Conservation (phyloP, 2,113 vertebrate genomes). For the Philantomba maxwellii region DNA sequence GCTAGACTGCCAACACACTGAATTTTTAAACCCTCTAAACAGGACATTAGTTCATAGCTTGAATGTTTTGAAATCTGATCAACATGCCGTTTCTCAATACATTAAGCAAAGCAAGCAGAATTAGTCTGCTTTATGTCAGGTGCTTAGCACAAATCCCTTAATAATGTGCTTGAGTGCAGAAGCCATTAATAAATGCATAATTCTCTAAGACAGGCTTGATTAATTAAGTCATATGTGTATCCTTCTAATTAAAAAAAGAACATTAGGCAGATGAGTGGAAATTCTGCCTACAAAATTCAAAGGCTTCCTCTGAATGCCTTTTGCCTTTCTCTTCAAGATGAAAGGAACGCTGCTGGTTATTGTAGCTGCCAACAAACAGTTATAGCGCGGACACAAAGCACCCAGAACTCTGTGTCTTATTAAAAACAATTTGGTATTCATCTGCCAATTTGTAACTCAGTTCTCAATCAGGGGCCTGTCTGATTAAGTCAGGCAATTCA, state of each 20-base stretch:
- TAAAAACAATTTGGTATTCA: conserved; percentile 83
- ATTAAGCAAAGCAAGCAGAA: conserved; percentile 86
- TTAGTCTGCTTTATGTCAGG: conserved; percentile 82
- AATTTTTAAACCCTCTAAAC: conserved; percentile 77
- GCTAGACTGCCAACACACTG: conserved; percentile 52
- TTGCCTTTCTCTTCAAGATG: conserved; percentile 79
- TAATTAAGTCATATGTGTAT: conserved; percentile 87
- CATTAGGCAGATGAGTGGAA: conserved; percentile 84
- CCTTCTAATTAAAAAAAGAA: conserved; percentile 85
- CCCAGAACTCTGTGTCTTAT: conserved; percentile 76
- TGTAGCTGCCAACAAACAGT: conserved; percentile 75
- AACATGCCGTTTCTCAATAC: conserved; percentile 80
- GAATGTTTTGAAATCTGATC: conserved; percentile 82
- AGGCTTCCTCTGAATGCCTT: conserved; percentile 71
- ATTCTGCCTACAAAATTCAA: conserved; percentile 78
- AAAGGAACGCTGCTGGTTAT: conserved; percentile 74
- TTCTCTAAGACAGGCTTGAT: conserved; percentile 83
- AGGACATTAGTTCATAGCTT: conserved; percentile 78
- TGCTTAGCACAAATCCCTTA: conserved; percentile 84
- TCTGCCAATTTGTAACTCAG: conserved; percentile 76
- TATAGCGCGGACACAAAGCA: conserved; percentile 72
- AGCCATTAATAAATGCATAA: conserved; percentile 86
- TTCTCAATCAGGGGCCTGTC: conserved; percentile 81
- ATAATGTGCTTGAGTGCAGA: conserved; percentile 83
- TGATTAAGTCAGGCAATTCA: conserved; percentile 80